A percentile compares a stretch with the other conserved stretches of the same genome.
Evolutionary conservation across 2,888 invertebrate species (phyloP).

Genomic region (Entomobrya proxima): DNA sequence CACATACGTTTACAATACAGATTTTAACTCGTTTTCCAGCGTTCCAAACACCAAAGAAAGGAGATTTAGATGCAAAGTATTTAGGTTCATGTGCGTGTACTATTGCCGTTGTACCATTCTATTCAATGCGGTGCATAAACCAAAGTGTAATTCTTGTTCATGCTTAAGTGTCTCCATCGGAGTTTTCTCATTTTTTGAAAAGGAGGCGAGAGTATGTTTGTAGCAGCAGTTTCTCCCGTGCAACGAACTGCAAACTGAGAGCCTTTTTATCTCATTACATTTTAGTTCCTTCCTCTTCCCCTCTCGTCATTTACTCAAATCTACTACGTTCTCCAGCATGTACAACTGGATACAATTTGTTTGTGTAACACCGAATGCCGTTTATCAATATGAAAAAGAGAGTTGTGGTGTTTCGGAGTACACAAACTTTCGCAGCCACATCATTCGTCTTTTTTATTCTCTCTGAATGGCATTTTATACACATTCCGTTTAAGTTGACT

Average conservation of each 20-base stretch:
- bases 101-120: no score
- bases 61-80: no score
- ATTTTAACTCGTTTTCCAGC: no score
- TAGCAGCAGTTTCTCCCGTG: neutral
- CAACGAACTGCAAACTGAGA: conserved; percentile 25
- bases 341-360: conserved; percentile 50
- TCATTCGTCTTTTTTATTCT: neutral
- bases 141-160: no score
- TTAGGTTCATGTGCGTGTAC: no score
- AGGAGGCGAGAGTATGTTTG: neutral
- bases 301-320: conserved; percentile 8
- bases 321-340: neutral
- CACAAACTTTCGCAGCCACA: neutral
- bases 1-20: no score
- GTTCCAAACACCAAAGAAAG: no score
- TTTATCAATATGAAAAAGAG: neutral
- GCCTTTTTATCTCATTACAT: conserved; percentile 49
- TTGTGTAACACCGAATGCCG: conserved; percentile 7
- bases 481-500: conserved; percentile 17
- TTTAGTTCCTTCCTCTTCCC: conserved; percentile 37
- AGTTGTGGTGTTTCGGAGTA: neutral
- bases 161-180: no score
- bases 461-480: conserved; percentile 33
- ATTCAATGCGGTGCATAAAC: no score
- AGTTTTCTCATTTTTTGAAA: neutral